Base-by-base conservation (phyloP, 1,140 invertebrate species). In the Drosophila sp. region DNA sequence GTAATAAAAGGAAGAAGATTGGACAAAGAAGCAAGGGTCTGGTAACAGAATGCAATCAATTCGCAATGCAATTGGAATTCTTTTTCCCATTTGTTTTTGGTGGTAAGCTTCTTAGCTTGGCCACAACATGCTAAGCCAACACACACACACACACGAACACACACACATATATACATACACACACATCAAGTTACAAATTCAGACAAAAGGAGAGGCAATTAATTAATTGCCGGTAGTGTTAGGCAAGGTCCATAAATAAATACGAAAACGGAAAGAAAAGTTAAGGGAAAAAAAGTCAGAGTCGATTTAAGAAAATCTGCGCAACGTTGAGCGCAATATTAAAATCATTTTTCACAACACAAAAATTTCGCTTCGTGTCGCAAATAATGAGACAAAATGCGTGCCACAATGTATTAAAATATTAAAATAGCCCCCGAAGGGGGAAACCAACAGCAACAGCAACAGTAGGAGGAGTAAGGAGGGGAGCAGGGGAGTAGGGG, bases 371-470 rank as follows among this genome's bases (percentile, higher is more conserved):
- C 34, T 62, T 48, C 57, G 57, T 72, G 69, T 72, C 62, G 62
- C 69, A 78, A 72, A 64, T 87, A 86, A 78, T 87, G 82, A 77
- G 64, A 69, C 65, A 77, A 76, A 78, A 72, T 72, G 81, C 81
- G 65, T 75, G 82, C 78, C 70, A 65, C 36, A 61, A 76, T 62
- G 77, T 81, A 87, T 87, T 86, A 86, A 84, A 84, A 84, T 86
- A 84, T 86, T 77, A 75, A 78, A 78, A 80, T 74, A 73, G 72
- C 53, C 51, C 51, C 59, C 58, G 40, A 65, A 64, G 50, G 41
- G 13, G 14, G 41, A 43, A 43, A 45, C 45, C 18, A 41, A 45
- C n/a, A 16, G 36, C 34, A 32, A 13, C 11, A 46, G 32, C 7
- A 50, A 43, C 4, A 11, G 29, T 2, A n/a, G n/a, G 3, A 21